Conservation (phyloP, 1,140 invertebrate species). For the Caerostris darwini region DNA sequence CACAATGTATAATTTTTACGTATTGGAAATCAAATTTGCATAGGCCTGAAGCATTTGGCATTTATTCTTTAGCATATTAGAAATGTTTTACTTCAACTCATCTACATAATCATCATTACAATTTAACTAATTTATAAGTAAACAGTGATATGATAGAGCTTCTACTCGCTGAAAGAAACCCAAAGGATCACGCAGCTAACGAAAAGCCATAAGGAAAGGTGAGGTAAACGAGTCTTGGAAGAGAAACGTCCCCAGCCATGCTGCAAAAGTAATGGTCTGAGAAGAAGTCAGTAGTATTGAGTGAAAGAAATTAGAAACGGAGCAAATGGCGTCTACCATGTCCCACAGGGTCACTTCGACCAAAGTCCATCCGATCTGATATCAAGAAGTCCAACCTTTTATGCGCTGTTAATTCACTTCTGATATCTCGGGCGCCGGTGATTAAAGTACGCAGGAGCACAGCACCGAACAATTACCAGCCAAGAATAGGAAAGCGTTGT, state of each 20-base stretch:
- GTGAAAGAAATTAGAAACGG: slow-evolving; percentile 66
- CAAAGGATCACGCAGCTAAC: no score
- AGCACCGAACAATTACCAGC: slow-evolving; percentile 51
- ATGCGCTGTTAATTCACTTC: slow-evolving; percentile 71
- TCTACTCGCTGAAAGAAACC: no score
- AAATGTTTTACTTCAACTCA: no score
- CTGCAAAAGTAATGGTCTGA: background rate
- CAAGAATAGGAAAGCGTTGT: background rate
- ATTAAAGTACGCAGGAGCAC: slow-evolving; percentile 45
- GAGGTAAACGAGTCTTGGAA: background rate
- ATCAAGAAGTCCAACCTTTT: slow-evolving; percentile 30
- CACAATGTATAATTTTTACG: no score
- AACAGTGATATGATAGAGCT: no score
- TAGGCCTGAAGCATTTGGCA: no score
- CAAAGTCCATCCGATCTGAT: slow-evolving; percentile 43
- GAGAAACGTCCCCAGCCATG: background rate
- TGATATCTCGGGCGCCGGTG: slow-evolving; percentile 56
- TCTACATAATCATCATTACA: no score
- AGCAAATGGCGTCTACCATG: background rate
- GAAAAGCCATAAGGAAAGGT: background rate
- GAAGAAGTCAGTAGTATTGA: slow-evolving; percentile 12
- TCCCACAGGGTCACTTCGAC: slow-evolving; percentile 63
- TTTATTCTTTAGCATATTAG: no score
- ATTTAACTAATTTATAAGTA: no score
- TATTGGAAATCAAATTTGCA: no score